These are phyloP conservation scores for Sebastes diaconus DNA, from an alignment of 2,797 vertebrate genomes.

Conservation along the genomic window DNA sequence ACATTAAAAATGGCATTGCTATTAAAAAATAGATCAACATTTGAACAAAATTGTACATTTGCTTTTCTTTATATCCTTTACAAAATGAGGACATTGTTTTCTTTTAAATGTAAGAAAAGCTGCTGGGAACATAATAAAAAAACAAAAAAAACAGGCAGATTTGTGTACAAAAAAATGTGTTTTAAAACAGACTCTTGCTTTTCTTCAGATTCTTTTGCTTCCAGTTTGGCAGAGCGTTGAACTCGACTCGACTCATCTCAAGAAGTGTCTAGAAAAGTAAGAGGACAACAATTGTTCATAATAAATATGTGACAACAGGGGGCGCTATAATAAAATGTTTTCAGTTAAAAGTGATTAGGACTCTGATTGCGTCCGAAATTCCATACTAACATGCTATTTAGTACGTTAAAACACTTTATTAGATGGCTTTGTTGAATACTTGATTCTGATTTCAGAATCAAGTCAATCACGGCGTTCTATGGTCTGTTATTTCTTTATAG, in stretches of 20 bases:
- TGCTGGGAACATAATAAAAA: constrained; percentile 12
- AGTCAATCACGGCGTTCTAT: too few relatives aligned
- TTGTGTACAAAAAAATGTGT: constrained; percentile 4
- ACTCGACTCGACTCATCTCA: constrained; percentile 84
- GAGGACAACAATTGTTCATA: neutral
- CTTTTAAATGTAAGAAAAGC: constrained; percentile 30
- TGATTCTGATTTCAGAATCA: too few relatives aligned
- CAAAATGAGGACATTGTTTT: constrained; percentile 31
- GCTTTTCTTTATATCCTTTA: constrained; percentile 39
- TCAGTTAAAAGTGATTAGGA: too few relatives aligned
- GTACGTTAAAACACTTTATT: too few relatives aligned
- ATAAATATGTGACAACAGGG: neutral
- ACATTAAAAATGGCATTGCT: constrained; percentile 27
- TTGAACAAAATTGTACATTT: constrained; percentile 66
- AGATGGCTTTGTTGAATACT: too few relatives aligned
- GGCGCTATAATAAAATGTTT: too few relatives aligned
- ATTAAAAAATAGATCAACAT: constrained; percentile 52
- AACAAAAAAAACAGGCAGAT: constrained; percentile 1
- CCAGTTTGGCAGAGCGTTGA: constrained; percentile 85
- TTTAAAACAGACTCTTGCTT: constrained; percentile 84
- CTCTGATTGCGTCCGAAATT: too few relatives aligned
- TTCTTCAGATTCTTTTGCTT: constrained; percentile 87
- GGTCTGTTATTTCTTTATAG: too few relatives aligned
- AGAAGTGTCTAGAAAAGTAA: constrained; percentile 79
- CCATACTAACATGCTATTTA: too few relatives aligned